Base-by-base conservation (phyloP, 2,113 vertebrate species). In the Oxygymnocypris stewartii region DNA sequence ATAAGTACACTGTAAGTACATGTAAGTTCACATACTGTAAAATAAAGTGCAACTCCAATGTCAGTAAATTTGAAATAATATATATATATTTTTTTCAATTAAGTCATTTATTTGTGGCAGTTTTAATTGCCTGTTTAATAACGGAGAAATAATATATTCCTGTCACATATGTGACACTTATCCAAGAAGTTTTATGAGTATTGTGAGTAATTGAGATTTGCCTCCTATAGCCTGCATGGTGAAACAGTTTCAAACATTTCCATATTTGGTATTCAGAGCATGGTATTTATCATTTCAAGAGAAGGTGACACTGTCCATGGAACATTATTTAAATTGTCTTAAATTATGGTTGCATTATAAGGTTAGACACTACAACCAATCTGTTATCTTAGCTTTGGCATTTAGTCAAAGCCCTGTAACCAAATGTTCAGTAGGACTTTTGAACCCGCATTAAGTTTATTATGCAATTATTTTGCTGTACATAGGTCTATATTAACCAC, bases 341-440 rank as follows among this genome's bases (percentile, higher is more conserved):
- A n/a, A n/a, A n/a, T 10, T n/a, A 44, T 44, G 16, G 25, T 20
- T 20, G 49, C 47, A 77, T 77, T 76, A 76, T 49, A 16, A 49
- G 28, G 20, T 57, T 79, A 57, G 31, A 79, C 11, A 12, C 51
- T 12, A 37, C 49, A 79, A 35, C 28, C 57, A 57, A 6, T 23
- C 37, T 37, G 37, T 42, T 61, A 37, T n/a, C 10, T 61, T n/a
- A 59, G 28, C 49, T 40, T 79, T 61, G 31, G 54, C 78, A 37
- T 35, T 79, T 25, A 61, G 20, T 79, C 78, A 61, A n/a, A 25
- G 13, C 14, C 14, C 13, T n/a, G 23, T 7, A 40, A 40, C 78
- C 35, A 61, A 42, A 80, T 61, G 20, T 79, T 79, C 31, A 61
- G 78, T 79, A 57, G n/a, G 78, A 57, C 35, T 61, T 61, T 42